Percentiles rank a stretch among this genome's conserved stretches.
phyloP scores from a whole-genome alignment of 2,797 vertebrate species.

The Cheirogaleus major region DNA sequence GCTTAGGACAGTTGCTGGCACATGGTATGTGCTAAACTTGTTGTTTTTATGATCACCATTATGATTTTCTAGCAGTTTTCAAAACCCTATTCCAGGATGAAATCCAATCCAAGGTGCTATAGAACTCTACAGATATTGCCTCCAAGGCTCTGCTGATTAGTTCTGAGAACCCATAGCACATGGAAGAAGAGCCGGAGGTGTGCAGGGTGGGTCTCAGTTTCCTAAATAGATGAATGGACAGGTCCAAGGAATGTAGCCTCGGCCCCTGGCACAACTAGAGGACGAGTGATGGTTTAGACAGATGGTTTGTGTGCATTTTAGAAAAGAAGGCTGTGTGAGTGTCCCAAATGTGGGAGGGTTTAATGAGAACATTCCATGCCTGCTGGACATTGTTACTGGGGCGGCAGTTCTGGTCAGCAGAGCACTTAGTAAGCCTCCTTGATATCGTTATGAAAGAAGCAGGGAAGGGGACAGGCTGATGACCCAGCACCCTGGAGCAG shows the following conservation, averaged over 20 bases:
- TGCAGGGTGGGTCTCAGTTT: not conserved
- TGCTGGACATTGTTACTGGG: not conserved
- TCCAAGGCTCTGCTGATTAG: not conserved
- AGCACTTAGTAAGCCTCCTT: not conserved
- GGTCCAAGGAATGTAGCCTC: not conserved
- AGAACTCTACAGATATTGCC: not conserved
- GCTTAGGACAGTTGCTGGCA: not conserved
- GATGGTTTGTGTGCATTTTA: not conserved
- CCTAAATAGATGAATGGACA: not conserved
- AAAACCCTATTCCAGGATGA: not conserved
- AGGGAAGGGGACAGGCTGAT: not conserved
- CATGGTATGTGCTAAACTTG: not conserved
- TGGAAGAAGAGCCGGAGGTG: not conserved
- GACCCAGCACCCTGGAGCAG: not conserved
- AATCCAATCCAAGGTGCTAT: not conserved
- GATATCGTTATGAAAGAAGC: not conserved
- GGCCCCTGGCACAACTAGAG: not conserved
- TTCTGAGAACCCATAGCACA: not conserved
- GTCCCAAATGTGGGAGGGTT: not conserved
- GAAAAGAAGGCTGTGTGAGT: not conserved
- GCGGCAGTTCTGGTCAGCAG: not conserved
- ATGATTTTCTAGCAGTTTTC: conserved; percentile 1
- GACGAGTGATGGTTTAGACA: not conserved
- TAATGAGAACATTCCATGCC: not conserved
- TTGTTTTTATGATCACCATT: conserved; percentile 14